Base-by-base conservation (phyloP, 2,888 invertebrate species). In the Dryobota labecula region DNA sequence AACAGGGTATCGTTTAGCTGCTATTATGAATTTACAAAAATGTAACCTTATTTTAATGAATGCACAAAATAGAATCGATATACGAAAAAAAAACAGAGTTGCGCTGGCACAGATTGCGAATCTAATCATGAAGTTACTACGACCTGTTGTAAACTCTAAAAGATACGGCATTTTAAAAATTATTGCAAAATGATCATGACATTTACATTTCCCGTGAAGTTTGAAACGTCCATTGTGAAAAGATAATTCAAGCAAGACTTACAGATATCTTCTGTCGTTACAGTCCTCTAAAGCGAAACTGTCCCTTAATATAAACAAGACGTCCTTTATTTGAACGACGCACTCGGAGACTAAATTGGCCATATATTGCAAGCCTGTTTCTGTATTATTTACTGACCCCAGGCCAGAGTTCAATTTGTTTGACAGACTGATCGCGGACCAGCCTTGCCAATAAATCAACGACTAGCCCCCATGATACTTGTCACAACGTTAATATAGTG, bases 381-480 rank as follows among this genome's bases (percentile, higher is more conserved):
- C 36, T 47, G 51, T 61, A 36, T 62, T 41, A 53, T 57, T 47
- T 41, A 30, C 56, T 77, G 78, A 77, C 70, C 76, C 47, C 62
- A 20, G 18, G 27, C n/a, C 41, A 5, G 7, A 38, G 64, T 70
- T 77, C 65, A 77, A 66, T 76, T 71, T 57, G 71, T 77, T 76
- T 71, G 57, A 65, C 41, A 24, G 20, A 62, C 69, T 58, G 47
- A 27, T 70, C 24, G 38, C 33, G 36, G 60, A 70, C 41, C 47
- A 69, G 24, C 20, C 62, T 58, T 53, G 70, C 61, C 13, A 51
- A 76, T 70, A 33, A 68, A 47, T 70, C 71, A 65, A 60, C 9
- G 27, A 54, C n/a, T n/a, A 36, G 65, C 24, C 43, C 2, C 41
- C 15, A 41, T 41, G 3, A n/a, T 30, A 27, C 30, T 30, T 30